These are phyloP conservation scores for Mustelus asterias DNA, from an alignment of 2,113 vertebrate genomes.

Conservation along the genomic window DNA sequence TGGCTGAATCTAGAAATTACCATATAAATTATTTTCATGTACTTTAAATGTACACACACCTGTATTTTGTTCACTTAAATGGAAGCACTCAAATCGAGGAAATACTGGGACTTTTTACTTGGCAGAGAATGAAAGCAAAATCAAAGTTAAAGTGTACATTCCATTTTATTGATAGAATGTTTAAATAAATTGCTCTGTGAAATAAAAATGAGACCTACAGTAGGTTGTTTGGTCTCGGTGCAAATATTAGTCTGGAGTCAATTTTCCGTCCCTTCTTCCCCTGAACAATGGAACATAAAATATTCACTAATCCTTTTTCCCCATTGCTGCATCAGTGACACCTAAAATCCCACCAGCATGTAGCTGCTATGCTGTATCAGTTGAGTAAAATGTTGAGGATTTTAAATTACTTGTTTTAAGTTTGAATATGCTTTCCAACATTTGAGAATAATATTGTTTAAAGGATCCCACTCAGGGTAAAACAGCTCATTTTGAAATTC, in stretches of 20 bases:
- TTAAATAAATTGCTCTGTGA: conserved; percentile 1
- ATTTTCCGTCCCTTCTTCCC: conserved; percentile 3
- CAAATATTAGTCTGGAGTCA: background rate
- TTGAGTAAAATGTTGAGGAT: background rate
- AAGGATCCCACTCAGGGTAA: background rate
- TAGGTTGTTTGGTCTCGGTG: background rate
- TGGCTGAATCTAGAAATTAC: conserved; percentile 33
- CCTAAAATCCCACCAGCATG: background rate
- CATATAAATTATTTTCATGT: conserved; percentile 34
- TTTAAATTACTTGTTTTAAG: conserved; percentile 31
- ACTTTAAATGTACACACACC: conserved; percentile 8
- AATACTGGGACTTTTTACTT: background rate
- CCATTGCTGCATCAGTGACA: conserved; percentile 26
- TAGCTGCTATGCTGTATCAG: background rate
- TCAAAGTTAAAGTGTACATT: background rate
- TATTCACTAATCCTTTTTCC: background rate
- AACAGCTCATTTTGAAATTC: conserved; percentile 13
- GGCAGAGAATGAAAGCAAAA: background rate
- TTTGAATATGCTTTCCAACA: conserved; percentile 19
- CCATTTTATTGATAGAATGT: background rate
- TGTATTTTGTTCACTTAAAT: conserved; percentile 1
- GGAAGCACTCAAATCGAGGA: background rate
- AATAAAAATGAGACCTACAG: background rate
- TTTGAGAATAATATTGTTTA: conserved; percentile 13
- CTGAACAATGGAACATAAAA: background rate